Percentiles rank a stretch among this genome's conserved stretches.
These are phyloP conservation scores for Nettapus auritus DNA, from an alignment of 2,113 vertebrate species.

Conservation along the genomic window DNA sequence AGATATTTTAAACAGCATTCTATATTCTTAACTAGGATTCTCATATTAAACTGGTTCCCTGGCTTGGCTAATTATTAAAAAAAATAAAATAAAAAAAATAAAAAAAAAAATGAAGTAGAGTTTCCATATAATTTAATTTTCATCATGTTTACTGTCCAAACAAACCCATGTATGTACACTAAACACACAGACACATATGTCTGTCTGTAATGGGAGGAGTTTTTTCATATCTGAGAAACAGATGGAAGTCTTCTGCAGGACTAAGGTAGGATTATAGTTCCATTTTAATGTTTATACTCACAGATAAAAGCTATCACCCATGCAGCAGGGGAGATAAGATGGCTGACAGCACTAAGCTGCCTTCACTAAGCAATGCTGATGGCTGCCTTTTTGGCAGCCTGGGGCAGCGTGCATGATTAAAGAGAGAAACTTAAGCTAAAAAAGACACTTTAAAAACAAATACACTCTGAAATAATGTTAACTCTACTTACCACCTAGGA, in stretches of 20 bases:
- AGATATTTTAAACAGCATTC: neutral
- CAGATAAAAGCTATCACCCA: constrained; percentile 65
- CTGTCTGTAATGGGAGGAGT: neutral
- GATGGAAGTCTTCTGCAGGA: constrained; percentile 36
- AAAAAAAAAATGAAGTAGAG: too few species aligned
- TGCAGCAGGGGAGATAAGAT: constrained; percentile 65
- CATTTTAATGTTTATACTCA: constrained; percentile 62
- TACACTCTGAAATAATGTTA: constrained; percentile 63
- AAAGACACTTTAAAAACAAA: constrained; percentile 63
- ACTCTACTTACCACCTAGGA: constrained; percentile 50
- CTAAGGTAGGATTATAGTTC: constrained; percentile 61
- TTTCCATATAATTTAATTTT: neutral
- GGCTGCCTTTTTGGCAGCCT: constrained; percentile 64
- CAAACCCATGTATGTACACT: neutral
- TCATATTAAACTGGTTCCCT: neutral
- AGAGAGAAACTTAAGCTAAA: constrained; percentile 65
- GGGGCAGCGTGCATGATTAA: constrained; percentile 71
- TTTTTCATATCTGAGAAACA: constrained; percentile 19
- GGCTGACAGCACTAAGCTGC: constrained; percentile 70
- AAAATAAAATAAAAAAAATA: too few species aligned
- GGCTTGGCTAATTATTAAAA: neutral
- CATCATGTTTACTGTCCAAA: neutral
- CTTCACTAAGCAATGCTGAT: constrained; percentile 71
- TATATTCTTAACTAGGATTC: neutral
- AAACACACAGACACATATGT: neutral